Percentiles rank a stretch among this genome's conserved stretches.
phyloP scores from a whole-genome alignment of 2,888 invertebrate species.

The Diaperis boleti region DNA sequence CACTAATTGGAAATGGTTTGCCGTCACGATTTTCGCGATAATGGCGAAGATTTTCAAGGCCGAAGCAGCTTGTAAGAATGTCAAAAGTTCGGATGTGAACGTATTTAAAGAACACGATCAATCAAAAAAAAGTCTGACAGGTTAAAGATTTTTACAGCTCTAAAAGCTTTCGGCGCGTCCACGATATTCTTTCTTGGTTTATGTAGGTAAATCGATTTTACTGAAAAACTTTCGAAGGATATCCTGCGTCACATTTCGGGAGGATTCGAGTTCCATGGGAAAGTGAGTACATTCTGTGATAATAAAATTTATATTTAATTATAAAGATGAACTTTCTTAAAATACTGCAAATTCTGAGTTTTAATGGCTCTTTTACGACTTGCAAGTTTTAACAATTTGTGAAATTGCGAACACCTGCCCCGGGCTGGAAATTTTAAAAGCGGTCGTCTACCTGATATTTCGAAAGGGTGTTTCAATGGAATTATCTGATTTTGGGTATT shows the following conservation, averaged over 20 bases:
- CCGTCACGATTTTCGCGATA: constrained; percentile 17
- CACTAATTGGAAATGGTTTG: constrained; percentile 10
- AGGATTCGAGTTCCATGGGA: too few species aligned
- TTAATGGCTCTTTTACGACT: not conserved
- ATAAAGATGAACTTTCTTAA: not conserved
- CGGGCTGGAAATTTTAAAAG: not conserved
- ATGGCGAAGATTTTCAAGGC: constrained; percentile 11
- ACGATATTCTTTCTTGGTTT: too few species aligned
- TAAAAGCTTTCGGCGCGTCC: too few species aligned
- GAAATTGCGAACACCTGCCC: constrained; percentile 3
- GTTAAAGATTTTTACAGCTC: too few species aligned
- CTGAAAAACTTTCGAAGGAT: too few species aligned
- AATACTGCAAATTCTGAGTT: not conserved
- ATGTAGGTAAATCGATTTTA: too few species aligned
- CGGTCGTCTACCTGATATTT: not conserved
- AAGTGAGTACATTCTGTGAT: not conserved
- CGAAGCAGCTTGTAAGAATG: constrained; percentile 3
- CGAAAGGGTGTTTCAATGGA: too few species aligned
- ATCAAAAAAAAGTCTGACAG: constrained; percentile 2
- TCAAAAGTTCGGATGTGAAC: constrained; percentile 5
- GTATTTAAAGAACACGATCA: constrained; percentile 1
- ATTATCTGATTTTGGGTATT: too few species aligned
- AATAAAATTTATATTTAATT: not conserved
- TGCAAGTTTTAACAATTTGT: not conserved
- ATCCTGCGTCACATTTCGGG: too few species aligned